Evolutionary conservation across 1,140 invertebrate species (phyloP).

Genomic region (Uloborus diversus): DNA sequence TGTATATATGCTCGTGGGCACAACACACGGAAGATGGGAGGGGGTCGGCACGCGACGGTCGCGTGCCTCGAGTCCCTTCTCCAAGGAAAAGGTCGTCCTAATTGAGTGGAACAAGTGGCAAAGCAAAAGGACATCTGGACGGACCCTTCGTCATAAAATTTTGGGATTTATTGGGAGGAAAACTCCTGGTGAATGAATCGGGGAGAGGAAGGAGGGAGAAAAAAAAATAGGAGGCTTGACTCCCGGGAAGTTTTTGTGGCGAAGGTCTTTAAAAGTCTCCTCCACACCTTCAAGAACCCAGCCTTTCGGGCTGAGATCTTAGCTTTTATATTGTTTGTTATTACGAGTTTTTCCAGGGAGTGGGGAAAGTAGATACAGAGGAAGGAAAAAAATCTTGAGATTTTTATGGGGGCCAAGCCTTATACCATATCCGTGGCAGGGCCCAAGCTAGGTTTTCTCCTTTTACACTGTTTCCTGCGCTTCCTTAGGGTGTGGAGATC

Average conservation of each 20-base stretch:
- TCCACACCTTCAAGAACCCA: constrained; percentile 5
- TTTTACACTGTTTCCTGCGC: neutral
- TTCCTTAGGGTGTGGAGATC: neutral
- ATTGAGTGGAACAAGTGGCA: constrained; percentile 51
- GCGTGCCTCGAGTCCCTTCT: constrained; percentile 5
- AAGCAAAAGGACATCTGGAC: constrained; percentile 35
- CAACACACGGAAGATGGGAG: neutral
- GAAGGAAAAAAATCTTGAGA: neutral
- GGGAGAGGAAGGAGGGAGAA: constrained; percentile 6
- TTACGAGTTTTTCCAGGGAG: neutral
- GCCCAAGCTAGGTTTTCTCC: constrained; percentile 5
- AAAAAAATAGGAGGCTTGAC: constrained; percentile 39
- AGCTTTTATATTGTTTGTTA: constrained; percentile 5
- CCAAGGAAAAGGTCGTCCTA: constrained; percentile 28
- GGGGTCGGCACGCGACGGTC: constrained; percentile 36
- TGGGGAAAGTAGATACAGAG: neutral
- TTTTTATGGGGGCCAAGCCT: constrained; percentile 33
- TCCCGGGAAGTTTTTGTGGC: constrained; percentile 20
- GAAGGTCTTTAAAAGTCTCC: neutral
- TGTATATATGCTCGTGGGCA: neutral
- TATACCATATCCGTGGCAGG: constrained; percentile 13
- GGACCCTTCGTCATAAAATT: constrained; percentile 26
- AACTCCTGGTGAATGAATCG: no score
- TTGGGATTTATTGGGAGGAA: constrained; percentile 32
- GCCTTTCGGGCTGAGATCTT: neutral